Evolutionary conservation across 2,113 vertebrate species (phyloP).

Genomic region (Tor tambroides): DNA sequence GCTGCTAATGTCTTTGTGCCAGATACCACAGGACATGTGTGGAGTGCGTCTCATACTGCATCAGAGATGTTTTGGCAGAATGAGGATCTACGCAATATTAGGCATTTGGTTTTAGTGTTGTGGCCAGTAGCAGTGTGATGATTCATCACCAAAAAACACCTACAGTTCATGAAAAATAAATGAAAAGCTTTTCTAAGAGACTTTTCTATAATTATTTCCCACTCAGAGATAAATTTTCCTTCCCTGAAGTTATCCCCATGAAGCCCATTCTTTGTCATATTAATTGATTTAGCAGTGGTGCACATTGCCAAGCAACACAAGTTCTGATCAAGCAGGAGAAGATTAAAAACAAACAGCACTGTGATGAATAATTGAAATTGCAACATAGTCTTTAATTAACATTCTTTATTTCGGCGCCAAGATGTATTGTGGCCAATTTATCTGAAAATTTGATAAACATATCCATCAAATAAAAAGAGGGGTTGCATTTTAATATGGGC

Average conservation of each 20-base stretch:
- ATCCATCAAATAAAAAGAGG: conserved; percentile 37
- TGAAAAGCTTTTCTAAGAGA: conserved; percentile 6
- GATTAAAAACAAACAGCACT: conserved; percentile 39
- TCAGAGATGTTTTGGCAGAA: not conserved
- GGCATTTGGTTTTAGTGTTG: not conserved
- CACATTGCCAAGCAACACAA: conserved; percentile 26
- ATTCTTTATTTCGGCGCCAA: conserved; percentile 5
- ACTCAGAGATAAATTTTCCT: conserved; percentile 20
- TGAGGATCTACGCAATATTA: not conserved
- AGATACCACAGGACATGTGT: not conserved
- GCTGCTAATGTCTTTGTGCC: too few relatives aligned
- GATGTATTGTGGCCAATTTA: conserved; percentile 21
- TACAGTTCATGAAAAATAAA: not conserved
- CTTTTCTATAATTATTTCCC: conserved; percentile 19
- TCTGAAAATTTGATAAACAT: conserved; percentile 45
- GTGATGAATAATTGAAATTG: conserved; percentile 47
- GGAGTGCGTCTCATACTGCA: not conserved
- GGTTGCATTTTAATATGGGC: conserved; percentile 27
- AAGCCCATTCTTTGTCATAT: conserved; percentile 28
- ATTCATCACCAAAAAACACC: conserved; percentile 17
- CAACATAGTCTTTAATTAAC: conserved; percentile 43
- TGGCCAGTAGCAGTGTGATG: not conserved
- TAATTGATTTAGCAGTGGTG: conserved; percentile 24
- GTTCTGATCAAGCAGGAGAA: conserved; percentile 34
- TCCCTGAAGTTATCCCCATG: conserved; percentile 31